Evolutionary conservation across 2,797 vertebrate species (phyloP), one percentile per base, ranked within the genome.

Genomic region (Pangasius djambal): DNA sequence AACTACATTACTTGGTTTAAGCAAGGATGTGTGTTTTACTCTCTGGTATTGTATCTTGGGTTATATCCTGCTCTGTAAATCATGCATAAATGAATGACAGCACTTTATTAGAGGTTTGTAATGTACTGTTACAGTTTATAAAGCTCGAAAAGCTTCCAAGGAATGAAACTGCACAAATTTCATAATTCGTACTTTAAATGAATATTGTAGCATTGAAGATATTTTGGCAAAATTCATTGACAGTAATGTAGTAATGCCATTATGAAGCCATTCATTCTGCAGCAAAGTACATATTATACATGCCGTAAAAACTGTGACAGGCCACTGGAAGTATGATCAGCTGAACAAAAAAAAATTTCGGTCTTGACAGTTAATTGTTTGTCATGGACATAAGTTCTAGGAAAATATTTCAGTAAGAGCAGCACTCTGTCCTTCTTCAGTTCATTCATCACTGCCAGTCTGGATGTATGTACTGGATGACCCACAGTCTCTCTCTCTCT

Each of bases 401-500:
- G 89, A 89, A 48, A 84, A 85, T 67, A 85, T 88, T 89, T 78
- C 57, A 70, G 89, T 65, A 84, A n/a, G n/a, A 59, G 67, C 72
- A 85, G 40, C 72, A 55, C 12, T 15, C 59, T 87, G 48, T n/a
- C 44, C 75, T 63, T 34, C 31, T 83, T 34, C 74, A 86, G 83
- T 69, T 40, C 72, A 86, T 88, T 89, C 22, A 61, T 88, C 75
- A 89, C 37, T 89, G 75, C 79, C 77, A 70, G 52, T 70, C 83
- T 82, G 50, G 83, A 88, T 89, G 86, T 77, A 74, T 87, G n/a
- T 74, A 85, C 85, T 67, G 28, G 25, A 63, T n/a, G 34, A 52
- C 85, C 55, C 44, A 79, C 78, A 25, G 40, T 90, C 83, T 91
- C 86, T 85, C 87, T 90, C 92, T 91, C 40, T 77, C 74, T 77